A percentile compares a stretch with the other conserved stretches of the same genome.
Evolutionary conservation across 1,140 invertebrate genomes (phyloP).

Genomic region (Hycleus cichorii): DNA sequence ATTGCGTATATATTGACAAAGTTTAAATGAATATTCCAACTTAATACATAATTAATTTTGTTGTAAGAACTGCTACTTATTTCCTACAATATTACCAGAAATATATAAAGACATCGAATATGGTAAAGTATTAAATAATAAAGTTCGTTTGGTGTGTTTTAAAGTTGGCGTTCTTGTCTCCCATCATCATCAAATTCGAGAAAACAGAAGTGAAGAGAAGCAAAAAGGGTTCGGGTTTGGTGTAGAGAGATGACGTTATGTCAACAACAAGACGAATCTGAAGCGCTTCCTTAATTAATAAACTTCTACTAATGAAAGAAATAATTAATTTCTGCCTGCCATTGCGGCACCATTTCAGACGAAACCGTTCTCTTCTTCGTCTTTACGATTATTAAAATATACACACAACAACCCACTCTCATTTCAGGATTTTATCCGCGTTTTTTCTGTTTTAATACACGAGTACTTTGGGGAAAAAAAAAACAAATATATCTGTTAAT

Average conservation of each 20-base stretch:
- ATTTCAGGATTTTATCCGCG: too few species aligned
- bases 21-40: conserved; percentile 27
- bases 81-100: conserved; percentile 9
- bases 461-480: too few species aligned
- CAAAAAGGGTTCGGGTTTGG: conserved; percentile 30
- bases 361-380: conserved; percentile 11
- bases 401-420: too few species aligned
- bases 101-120: too few species aligned
- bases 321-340: conserved; percentile 41
- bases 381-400: too few species aligned
- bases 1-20: conserved; percentile 13
- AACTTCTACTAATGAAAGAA: conserved; percentile 42
- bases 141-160: conserved; percentile 26
- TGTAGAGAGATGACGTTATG: conserved; percentile 34
- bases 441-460: too few species aligned
- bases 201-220: conserved; percentile 12
- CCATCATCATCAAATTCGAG: conserved; percentile 32
- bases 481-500: conserved; percentile 5
- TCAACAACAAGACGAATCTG: conserved; percentile 39
- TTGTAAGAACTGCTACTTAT: conserved; percentile 26
- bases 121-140: too few species aligned
- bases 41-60: conserved; percentile 40
- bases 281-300: conserved; percentile 41
- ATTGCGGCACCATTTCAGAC: conserved; percentile 28
- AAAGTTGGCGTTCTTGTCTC: conserved; percentile 24